phyloP scores from a whole-genome alignment of 2,113 vertebrate species.

The Lota lota region DNA sequence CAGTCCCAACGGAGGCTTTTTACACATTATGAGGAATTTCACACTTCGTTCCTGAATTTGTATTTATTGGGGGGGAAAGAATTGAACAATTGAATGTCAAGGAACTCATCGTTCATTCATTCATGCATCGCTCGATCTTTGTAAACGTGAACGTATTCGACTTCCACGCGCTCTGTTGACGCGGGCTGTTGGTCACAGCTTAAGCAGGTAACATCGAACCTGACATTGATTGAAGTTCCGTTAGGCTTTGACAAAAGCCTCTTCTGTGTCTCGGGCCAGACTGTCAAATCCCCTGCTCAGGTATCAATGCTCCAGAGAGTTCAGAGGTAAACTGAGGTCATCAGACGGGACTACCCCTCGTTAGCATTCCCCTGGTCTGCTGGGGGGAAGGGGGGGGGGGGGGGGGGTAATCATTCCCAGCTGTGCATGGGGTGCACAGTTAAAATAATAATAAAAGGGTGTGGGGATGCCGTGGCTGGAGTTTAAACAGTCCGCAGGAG shows the following conservation, averaged over 20 bases:
- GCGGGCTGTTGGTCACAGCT: no score
- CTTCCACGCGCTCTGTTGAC: no score
- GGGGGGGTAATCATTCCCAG: conserved; percentile 36
- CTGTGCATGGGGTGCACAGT: conserved; percentile 13
- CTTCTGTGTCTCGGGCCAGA: background rate
- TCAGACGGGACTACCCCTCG: conserved; percentile 36
- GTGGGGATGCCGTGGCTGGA: background rate
- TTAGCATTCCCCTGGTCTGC: conserved; percentile 47
- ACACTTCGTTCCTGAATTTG: background rate
- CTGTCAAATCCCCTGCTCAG: conserved; percentile 33
- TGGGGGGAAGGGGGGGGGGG: background rate
- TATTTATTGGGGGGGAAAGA: background rate
- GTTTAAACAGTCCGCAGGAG: background rate
- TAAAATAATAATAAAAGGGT: background rate
- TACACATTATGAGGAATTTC: background rate
- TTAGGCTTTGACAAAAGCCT: background rate
- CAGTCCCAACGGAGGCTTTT: background rate
- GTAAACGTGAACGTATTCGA: no score
- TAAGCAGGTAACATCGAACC: no score
- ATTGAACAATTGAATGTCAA: background rate
- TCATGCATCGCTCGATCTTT: no score
- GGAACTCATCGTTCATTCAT: no score
- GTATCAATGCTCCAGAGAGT: conserved; percentile 18
- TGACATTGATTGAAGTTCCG: background rate
- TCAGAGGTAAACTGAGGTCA: conserved; percentile 56